Conservation (phyloP, 2,113 vertebrate genomes). For the Sprattus sprattus region DNA sequence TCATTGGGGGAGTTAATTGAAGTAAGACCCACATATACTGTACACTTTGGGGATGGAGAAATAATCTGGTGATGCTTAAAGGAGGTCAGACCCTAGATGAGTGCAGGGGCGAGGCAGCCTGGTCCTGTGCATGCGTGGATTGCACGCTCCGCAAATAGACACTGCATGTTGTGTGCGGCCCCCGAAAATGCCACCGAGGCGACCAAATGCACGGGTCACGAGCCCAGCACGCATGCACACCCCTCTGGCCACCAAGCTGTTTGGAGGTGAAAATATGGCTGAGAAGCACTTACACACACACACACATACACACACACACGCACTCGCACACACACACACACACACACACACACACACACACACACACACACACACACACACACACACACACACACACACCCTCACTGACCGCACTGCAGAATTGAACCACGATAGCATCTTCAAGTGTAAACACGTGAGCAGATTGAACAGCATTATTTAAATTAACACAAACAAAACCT, state of each 20-base stretch:
- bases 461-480: too few relatives aligned
- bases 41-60: not conserved
- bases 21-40: not conserved
- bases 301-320: not conserved
- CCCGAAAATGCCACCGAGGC: constrained; percentile 43
- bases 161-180: constrained; percentile 45
- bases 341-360: not conserved
- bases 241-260: constrained; percentile 52
- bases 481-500: too few relatives aligned
- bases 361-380: too few relatives aligned
- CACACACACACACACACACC: too few relatives aligned
- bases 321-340: not conserved
- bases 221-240: constrained; percentile 48
- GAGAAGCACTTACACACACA: not conserved
- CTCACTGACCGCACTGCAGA: too few relatives aligned
- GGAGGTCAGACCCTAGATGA: constrained; percentile 61
- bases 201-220: constrained; percentile 53
- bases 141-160: constrained; percentile 51
- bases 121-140: constrained; percentile 51
- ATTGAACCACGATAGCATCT: too few relatives aligned
- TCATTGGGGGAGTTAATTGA: not conserved
- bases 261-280: constrained; percentile 59
- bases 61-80: constrained; percentile 58
- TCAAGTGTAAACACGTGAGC: too few relatives aligned
- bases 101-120: constrained; percentile 18